phyloP scores from a whole-genome alignment of 2,113 vertebrate genomes.

The Budorcas taxicolor region DNA sequence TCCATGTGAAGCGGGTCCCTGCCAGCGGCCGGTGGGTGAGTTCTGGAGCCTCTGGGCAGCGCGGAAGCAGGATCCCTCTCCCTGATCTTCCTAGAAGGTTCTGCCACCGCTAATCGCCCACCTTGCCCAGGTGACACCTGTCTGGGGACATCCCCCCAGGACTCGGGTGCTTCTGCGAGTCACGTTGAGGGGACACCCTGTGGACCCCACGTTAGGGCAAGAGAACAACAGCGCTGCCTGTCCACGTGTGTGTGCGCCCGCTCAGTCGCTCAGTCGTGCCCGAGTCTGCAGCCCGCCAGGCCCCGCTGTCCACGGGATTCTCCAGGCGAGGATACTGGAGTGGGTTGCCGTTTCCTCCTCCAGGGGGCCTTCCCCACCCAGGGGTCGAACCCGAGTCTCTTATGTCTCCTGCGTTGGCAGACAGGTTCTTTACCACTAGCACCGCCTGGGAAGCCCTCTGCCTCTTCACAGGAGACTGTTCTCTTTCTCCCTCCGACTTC shows the following conservation, averaged over 20 bases:
- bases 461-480: neutral
- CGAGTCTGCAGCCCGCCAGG: fast-evolving
- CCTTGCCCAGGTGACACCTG: neutral
- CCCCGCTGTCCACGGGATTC: neutral
- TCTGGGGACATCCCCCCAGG: neutral
- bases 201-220: neutral
- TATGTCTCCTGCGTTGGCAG: neutral
- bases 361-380: neutral
- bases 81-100: neutral
- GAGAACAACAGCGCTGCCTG: neutral
- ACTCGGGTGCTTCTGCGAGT: neutral
- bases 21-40: neutral
- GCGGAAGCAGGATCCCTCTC: neutral
- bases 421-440: neutral
- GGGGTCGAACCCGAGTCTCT: neutral
- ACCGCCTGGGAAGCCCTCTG: neutral
- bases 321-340: neutral
- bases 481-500: neutral
- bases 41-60: neutral
- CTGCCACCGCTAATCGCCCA: neutral
- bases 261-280: neutral
- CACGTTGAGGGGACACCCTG: neutral
- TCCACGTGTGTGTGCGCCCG: fast-evolving
- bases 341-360: neutral
- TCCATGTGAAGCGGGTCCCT: fast-evolving